These are phyloP conservation scores for Varroa destructor DNA, from an alignment of 1,140 invertebrate genomes.

Conservation along the genomic window DNA sequence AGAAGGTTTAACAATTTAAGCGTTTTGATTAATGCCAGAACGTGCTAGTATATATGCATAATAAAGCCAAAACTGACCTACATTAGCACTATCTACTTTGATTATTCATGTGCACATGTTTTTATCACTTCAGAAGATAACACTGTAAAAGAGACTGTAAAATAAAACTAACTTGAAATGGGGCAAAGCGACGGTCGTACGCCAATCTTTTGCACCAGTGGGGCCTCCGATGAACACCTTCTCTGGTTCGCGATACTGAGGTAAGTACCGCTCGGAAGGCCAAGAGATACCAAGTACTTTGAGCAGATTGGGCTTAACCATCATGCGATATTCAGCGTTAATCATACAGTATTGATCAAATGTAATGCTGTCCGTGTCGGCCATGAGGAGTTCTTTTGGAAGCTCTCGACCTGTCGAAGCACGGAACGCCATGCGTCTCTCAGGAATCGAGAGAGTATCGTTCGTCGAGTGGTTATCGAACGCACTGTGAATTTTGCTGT, in stretches of 20 bases:
- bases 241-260: background rate
- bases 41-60: too few species aligned
- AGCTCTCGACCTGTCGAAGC: background rate
- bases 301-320: background rate
- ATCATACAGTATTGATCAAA: background rate
- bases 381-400: background rate
- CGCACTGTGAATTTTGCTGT: background rate
- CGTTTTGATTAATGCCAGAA: too few species aligned
- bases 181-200: background rate
- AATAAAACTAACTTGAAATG: background rate
- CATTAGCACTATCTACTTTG: too few species aligned
- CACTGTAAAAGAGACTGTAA: too few species aligned
- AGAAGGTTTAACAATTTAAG: too few species aligned
- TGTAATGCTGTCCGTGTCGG: background rate
- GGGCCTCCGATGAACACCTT: slow-evolving; percentile 16
- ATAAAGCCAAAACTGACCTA: too few species aligned
- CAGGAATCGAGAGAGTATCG: background rate
- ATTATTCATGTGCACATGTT: too few species aligned
- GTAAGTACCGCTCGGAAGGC: too few species aligned
- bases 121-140: too few species aligned
- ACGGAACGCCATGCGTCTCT: background rate
- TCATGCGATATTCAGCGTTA: background rate
- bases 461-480: slow-evolving; percentile 23
- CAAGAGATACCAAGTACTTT: background rate
- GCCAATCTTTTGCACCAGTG: background rate